These are phyloP conservation scores for Myathropa florea DNA, from an alignment of 2,888 invertebrate genomes.

Conservation along the genomic window DNA sequence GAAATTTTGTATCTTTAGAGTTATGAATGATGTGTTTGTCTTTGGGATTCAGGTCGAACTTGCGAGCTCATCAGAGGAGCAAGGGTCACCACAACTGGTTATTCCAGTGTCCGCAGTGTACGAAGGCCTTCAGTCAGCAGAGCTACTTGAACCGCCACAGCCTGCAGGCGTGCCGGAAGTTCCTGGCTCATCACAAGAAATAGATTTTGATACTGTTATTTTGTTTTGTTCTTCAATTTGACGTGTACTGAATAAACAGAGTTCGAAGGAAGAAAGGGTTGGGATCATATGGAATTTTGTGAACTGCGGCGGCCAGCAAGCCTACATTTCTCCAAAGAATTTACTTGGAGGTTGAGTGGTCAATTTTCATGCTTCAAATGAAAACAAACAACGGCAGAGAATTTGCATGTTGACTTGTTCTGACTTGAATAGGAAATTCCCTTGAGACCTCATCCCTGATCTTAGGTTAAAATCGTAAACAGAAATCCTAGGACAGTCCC, in stretches of 20 bases:
- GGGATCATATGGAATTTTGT: no score
- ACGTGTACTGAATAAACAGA: no score
- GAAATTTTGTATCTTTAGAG: neutral
- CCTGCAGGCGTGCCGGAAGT: constrained; percentile 85
- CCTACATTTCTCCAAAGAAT: no score
- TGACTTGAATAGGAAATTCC: no score
- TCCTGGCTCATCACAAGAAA: constrained; percentile 72
- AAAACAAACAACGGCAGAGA: no score
- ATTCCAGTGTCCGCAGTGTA: constrained; percentile 85
- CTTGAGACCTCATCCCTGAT: neutral
- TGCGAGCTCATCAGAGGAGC: constrained; percentile 87
- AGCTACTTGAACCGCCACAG: constrained; percentile 85
- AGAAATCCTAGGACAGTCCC: neutral
- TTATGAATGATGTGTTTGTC: neutral
- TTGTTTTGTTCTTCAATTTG: neutral
- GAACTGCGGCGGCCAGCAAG: no score
- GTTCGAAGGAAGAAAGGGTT: no score
- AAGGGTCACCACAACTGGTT: constrained; percentile 79
- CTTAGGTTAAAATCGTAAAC: no score
- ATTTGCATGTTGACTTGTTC: no score
- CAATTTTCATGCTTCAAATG: no score
- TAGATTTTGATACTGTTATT: constrained; percentile 24
- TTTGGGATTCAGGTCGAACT: constrained; percentile 84
- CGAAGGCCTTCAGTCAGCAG: constrained; percentile 86
- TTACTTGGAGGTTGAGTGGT: no score